These are phyloP conservation scores for Allacma fusca DNA, from an alignment of 2,888 invertebrate genomes.

Conservation along the genomic window DNA sequence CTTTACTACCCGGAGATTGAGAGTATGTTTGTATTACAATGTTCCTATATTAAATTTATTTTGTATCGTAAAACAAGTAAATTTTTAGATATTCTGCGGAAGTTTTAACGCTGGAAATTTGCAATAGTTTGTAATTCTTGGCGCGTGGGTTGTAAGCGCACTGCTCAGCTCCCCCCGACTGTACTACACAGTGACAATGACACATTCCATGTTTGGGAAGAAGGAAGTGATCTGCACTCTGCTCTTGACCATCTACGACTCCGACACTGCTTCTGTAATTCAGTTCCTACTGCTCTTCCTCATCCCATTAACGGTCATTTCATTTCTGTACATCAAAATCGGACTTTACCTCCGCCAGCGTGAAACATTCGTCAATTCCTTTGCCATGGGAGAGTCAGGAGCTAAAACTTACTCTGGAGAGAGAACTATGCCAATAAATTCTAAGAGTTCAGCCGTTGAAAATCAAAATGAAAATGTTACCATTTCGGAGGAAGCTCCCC, in stretches of 20 bases:
- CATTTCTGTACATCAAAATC: slow-evolving; percentile 80
- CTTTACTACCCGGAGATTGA: slow-evolving; percentile 76
- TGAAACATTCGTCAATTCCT: no score
- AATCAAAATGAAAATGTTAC: no score
- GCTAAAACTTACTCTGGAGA: no score
- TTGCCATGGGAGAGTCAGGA: no score
- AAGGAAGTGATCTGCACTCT: slow-evolving; percentile 78
- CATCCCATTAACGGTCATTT: slow-evolving; percentile 80
- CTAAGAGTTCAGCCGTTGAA: no score
- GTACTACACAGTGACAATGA: slow-evolving; percentile 81
- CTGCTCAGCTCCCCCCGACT: slow-evolving; percentile 84
- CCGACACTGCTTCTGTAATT: slow-evolving; percentile 79
- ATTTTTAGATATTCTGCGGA: no score
- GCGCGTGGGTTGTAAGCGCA: slow-evolving; percentile 84
- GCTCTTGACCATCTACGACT: slow-evolving; percentile 79
- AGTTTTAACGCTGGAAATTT: no score
- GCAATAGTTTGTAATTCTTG: slow-evolving; percentile 78
- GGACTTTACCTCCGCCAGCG: slow-evolving; percentile 76
- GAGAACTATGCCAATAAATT: no score
- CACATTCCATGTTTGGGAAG: slow-evolving; percentile 65
- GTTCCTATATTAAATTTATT: no score
- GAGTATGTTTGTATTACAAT: slow-evolving; percentile 67
- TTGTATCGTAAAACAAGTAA: no score
- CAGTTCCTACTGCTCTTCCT: slow-evolving; percentile 85
- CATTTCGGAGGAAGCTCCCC: no score